Evolutionary conservation across 1,140 invertebrate species (phyloP).

Genomic region (Pseudobourletiella spinata): DNA sequence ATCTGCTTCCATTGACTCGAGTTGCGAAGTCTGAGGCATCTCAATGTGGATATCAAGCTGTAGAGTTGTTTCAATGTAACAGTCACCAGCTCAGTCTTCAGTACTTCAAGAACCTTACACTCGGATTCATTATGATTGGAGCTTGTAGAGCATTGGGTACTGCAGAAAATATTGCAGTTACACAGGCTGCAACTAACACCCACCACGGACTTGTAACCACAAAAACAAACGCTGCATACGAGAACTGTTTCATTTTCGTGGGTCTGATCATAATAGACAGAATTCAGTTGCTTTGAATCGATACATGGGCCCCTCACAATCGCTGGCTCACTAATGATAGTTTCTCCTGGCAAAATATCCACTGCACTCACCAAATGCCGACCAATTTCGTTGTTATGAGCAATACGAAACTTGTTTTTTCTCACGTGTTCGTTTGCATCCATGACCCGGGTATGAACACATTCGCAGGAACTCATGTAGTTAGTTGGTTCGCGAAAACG

Average conservation of each 20-base stretch:
- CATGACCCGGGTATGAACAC: too few species aligned
- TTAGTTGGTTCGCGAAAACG: too few species aligned
- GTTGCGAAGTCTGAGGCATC: constrained; percentile 10
- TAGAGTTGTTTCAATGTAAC: background rate
- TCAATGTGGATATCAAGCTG: constrained; percentile 15
- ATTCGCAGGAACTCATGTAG: too few species aligned
- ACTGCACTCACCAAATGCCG: constrained; percentile 24
- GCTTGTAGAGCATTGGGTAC: background rate
- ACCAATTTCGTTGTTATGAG: constrained; percentile 3
- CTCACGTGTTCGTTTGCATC: too few species aligned
- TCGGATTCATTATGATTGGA: constrained; percentile 13
- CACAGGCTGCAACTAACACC: background rate
- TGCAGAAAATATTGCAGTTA: background rate
- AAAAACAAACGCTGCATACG: background rate
- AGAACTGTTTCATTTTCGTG: too few species aligned
- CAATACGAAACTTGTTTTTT: constrained; percentile 6
- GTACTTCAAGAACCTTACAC: constrained; percentile 10
- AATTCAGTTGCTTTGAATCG: background rate
- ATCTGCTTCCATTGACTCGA: constrained; percentile 28
- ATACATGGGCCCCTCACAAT: constrained; percentile 20
- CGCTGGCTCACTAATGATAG: constrained; percentile 24
- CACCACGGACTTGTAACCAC: background rate
- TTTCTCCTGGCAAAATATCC: constrained; percentile 25
- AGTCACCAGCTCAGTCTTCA: constrained; percentile 1
- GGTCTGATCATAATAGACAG: background rate